phyloP scores from a whole-genome alignment of 2,888 invertebrate genomes.

The Seira ritae region DNA sequence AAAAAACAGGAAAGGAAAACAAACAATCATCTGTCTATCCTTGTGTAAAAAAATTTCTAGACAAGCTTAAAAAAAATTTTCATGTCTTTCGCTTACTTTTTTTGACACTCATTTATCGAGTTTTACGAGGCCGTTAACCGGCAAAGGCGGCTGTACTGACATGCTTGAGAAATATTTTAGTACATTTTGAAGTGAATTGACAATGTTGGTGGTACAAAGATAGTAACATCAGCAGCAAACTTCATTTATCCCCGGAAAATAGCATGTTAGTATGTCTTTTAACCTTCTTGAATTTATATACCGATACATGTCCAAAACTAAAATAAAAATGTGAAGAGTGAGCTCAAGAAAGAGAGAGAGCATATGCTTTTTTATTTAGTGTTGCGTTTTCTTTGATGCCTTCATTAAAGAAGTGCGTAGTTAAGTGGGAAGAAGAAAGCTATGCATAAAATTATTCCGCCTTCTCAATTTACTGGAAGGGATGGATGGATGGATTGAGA shows the following conservation, averaged over 20 bases:
- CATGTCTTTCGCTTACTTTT: not conserved
- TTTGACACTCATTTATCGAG: not conserved
- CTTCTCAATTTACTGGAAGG: not conserved
- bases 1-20: not conserved
- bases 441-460: constrained; percentile 55
- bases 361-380: not conserved
- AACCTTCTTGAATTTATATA: not conserved
- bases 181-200: constrained; percentile 41
- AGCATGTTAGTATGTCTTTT: too few species aligned
- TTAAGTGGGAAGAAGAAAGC: constrained; percentile 4
- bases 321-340: not conserved
- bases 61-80: not conserved
- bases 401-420: constrained; percentile 39
- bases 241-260: too few species aligned
- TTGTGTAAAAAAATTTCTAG: not conserved
- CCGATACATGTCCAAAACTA: too few species aligned
- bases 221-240: not conserved
- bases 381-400: constrained; percentile 42
- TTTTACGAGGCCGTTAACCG: constrained; percentile 48
- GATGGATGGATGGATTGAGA: too few species aligned
- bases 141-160: constrained; percentile 20
- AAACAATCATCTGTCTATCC: not conserved
- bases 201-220: constrained; percentile 31
- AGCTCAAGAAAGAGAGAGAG: not conserved
- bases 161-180: constrained; percentile 25